Base-by-base conservation (phyloP, 2,888 invertebrate genomes). In the Apantesis nais region DNA sequence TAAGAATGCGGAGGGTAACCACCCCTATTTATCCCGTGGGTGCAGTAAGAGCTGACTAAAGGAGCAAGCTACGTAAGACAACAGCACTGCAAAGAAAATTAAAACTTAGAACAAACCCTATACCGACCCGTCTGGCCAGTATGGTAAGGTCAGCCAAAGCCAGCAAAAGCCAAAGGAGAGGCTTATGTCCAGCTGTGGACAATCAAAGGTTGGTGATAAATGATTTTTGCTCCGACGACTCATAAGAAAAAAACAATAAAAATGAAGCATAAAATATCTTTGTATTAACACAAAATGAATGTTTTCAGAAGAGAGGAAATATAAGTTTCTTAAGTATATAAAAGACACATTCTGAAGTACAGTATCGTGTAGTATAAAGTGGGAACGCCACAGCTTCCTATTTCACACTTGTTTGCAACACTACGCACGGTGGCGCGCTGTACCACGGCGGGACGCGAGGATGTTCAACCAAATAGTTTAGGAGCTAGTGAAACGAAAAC, bases 391-490 rank as follows among this genome's bases (percentile, higher is more conserved):
- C 64, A 73, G 78, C 75, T 82, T 76, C 70, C 71, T 73, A 78
- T 78, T 75, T 73, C 68, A 69, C 70, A 74, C 76, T 78, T 82
- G 81, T 80, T 80, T 74, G 81, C 73, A 64, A 74, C 67, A 72
- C 76, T 76, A 78, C 66, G 80, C 74, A 71, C 25, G 58, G 58
- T 29, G 58, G 58, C 29, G 7, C 66, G 75, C 34, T 70, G 73
- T 71, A 68, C 67, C 74, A 62, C 64, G 62, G 58, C 64, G 75
- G 69, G 71, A 70, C 66, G 52, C 39, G 62, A 76, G 74, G 81
- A 78, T 74, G 71, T 69, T 71, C 63, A 55, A 77, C 71, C 75
- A 72, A 70, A 83, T 70, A 73, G 62, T 70, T 29, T 5, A 19
- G 55, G 67, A 73, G 72, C 61, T 72, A 16, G 66, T 31, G 31